Evolutionary conservation across 2,113 vertebrate species (phyloP), one percentile per base, ranked within the genome.

Genomic region (Montifringilla adamsi): DNA sequence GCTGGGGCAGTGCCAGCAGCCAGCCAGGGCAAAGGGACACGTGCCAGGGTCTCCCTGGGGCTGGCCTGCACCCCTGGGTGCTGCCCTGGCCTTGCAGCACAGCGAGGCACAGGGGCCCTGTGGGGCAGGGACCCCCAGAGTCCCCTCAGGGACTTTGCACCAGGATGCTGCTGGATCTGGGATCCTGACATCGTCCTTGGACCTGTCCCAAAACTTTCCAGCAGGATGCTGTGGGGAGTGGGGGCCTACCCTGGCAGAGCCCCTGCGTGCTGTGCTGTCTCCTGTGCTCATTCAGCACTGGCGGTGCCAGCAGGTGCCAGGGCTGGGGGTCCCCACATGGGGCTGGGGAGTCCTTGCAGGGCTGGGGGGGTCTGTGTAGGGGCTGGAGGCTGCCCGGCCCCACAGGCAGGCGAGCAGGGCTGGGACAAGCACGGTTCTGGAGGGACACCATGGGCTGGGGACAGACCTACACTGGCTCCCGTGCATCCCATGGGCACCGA

Each of bases 401-500:
- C 68, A 13, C 4, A 1, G 0, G 2, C 55, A 33, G 39, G 37
- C 1, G 0, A 37, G 49, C 3, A 9, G 31, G 27, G 27, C 76
- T 24, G 31, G 43, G 23, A 46, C 5, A 7, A 62, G 43, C 23
- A 7, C 0, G 1, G 49, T 39, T 7, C 55, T 6, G 2, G 49
- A 0, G 0, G n/a, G 75, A 75, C 18, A 3, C 47, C 1, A 0
- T 10, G 9, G 44, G 1, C 18, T 47, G 76, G 30, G 75, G 26
- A 20, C 8, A 9, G 28, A 28, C 15, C 0, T 1, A 2, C 52
- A 9, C 2, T 26, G 81, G 64, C 33, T 60, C 24, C 67, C 0
- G 0, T 1, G 4, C 7, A 11, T 27, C 58, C 63, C 76, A 27
- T 33, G 0, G 1, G 22, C 13, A 2, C 2, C 47, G 2, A 2